Conservation (phyloP, 23 tunicate genomes). For the Trididemnum miniatum region DNA sequence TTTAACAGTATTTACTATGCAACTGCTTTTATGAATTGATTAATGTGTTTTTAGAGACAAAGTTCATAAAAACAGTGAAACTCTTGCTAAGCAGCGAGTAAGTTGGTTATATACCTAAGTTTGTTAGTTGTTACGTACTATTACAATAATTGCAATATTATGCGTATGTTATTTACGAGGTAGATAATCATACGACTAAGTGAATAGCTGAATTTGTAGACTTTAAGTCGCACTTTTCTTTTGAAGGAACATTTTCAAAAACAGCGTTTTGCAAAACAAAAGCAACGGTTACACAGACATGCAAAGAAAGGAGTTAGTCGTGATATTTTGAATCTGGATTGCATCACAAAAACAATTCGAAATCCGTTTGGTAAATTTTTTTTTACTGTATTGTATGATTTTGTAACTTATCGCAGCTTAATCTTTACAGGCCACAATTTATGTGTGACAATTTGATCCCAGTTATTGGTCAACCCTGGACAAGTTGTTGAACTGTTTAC, state of each 20-base stretch:
- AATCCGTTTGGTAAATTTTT: conserved; percentile 6
- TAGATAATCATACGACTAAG: too few relatives aligned
- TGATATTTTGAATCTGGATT: neutral
- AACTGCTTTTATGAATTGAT: neutral
- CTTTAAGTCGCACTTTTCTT: too few relatives aligned
- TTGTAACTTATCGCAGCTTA: too few relatives aligned
- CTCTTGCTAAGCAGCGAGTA: neutral
- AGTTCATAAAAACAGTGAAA: neutral
- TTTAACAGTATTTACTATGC: too few relatives aligned
- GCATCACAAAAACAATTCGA: neutral
- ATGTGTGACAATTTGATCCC: too few relatives aligned
- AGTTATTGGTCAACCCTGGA: too few relatives aligned
- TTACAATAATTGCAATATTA: too few relatives aligned
- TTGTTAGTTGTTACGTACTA: too few relatives aligned
- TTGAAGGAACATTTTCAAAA: conserved; percentile 2
- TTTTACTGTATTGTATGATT: neutral
- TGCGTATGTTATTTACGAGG: too few relatives aligned
- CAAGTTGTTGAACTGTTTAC: too few relatives aligned
- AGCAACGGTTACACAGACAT: neutral
- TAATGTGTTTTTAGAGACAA: neutral
- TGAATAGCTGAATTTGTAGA: too few relatives aligned
- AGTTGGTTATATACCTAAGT: neutral
- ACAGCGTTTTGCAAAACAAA: neutral
- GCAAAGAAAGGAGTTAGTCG: neutral
- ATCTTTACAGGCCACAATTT: too few relatives aligned